These are phyloP conservation scores for Sepiola atlantica DNA, from an alignment of 2,888 invertebrate species.

Conservation along the genomic window DNA sequence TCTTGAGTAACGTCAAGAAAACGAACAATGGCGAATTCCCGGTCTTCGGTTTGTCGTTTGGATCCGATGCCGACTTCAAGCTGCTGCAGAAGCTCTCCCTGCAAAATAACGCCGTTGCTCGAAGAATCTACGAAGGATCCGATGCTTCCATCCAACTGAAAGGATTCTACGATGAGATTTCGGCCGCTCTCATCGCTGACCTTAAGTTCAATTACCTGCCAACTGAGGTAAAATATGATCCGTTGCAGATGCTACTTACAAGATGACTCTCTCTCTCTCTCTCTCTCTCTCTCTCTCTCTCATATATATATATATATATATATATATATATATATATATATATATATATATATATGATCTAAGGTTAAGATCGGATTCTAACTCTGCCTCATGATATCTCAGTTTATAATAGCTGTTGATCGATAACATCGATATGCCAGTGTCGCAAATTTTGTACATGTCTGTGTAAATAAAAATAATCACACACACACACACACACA, in stretches of 20 bases:
- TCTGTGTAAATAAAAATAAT: too few relatives aligned
- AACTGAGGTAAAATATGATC: conserved; percentile 50
- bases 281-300: neutral
- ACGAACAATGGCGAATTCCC: conserved; percentile 51
- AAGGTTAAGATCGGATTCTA: too few relatives aligned
- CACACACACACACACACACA: too few relatives aligned
- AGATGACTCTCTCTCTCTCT: neutral
- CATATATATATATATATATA: neutral
- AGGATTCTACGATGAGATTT: conserved; percentile 79
- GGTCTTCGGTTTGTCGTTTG: conserved; percentile 50
- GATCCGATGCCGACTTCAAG: conserved; percentile 48
- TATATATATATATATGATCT: too few relatives aligned
- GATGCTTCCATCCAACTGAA: conserved; percentile 82
- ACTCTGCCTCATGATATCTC: too few relatives aligned
- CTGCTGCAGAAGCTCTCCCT: conserved; percentile 71
- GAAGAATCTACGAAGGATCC: conserved; percentile 83
- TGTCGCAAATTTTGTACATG: too few relatives aligned
- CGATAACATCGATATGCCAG: too few relatives aligned
- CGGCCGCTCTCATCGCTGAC: conserved; percentile 81
- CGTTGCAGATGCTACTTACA: neutral
- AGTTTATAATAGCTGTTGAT: too few relatives aligned
- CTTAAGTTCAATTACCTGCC: conserved; percentile 80
- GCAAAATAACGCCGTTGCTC: conserved; percentile 81
- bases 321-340: too few relatives aligned
- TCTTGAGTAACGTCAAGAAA: conserved; percentile 55